Evolutionary conservation across 2,797 vertebrate species (phyloP).

Genomic region (Xiphophorus birchmanni): DNA sequence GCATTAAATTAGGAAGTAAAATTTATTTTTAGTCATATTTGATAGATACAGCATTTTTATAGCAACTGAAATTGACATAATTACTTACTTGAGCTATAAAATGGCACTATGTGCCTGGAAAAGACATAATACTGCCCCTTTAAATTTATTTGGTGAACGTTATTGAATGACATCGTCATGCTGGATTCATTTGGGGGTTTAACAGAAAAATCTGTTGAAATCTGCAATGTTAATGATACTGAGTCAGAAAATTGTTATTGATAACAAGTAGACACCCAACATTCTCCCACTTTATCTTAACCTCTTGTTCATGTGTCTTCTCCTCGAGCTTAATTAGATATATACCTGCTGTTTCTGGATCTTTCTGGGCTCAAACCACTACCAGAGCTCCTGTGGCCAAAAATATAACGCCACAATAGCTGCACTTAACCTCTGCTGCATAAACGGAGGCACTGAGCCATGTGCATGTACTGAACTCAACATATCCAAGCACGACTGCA

Average conservation of each 20-base stretch:
- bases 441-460: slow-evolving; percentile 36
- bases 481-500: slow-evolving; percentile 7
- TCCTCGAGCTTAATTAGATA: neutral
- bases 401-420: slow-evolving; percentile 19
- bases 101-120: too few relatives aligned
- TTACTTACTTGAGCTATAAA: too few relatives aligned
- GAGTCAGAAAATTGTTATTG: neutral
- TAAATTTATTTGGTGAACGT: too few relatives aligned
- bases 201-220: neutral
- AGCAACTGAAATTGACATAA: too few relatives aligned
- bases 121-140: too few relatives aligned
- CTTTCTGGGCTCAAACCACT: slow-evolving; percentile 32
- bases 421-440: slow-evolving; percentile 28
- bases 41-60: too few relatives aligned
- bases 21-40: too few relatives aligned
- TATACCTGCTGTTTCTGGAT: slow-evolving; percentile 36
- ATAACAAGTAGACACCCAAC: neutral
- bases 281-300: neutral
- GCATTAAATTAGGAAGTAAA: too few relatives aligned
- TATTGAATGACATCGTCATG: neutral
- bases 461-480: slow-evolving; percentile 12
- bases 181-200: neutral
- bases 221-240: neutral
- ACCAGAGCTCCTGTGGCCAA: slow-evolving; percentile 24
- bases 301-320: neutral